Base-by-base conservation (phyloP, 1,140 invertebrate genomes). In the Phenacoccus solenopsis region DNA sequence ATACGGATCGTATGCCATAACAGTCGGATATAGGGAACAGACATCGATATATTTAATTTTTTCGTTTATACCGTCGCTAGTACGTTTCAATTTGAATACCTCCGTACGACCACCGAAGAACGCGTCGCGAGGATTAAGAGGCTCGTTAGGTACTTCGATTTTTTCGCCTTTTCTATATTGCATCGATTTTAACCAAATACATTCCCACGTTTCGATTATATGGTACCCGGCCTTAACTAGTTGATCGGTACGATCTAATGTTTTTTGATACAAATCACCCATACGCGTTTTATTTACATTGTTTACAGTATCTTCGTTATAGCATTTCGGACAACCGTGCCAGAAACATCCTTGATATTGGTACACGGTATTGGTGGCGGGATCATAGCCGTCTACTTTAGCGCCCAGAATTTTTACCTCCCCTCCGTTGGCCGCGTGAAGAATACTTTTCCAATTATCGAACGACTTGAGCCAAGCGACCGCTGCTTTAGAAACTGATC, bases 121-220 rank as follows among this genome's bases (percentile, higher is more conserved):
- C 2, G 30, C 30, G 24, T 69, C 68, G 2, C 68, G 1, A 20
- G 30, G 30, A 22, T 69, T 69, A 9, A 69, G 10, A 13, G 68
- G 35, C 9, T 49, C 35, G 9, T 49, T 49, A n/a, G n/a, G n/a
- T n/a, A n/a, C n/a, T n/a, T n/a, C n/a, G 2, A 69, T 20, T 21
- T 69, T 30, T 4, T 27, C 25, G 7, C 22, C 20, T 30, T 49
- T 22, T 25, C 10, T 22, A 20, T 12, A 24, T 69, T 69, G 38
- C 38, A 21, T 21, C 1, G 68, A 69, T 24, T 38, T 69, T 7
- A 22, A 24, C 68, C 68, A 69, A 9, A 21, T 49, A 69, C 68
- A 69, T 49, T 69, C 68, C 68, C 68, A 69, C 30, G 20, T 69
- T 69, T 69, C 68, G 7, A 69, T 35, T 30, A 69, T 24, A 69